These are phyloP conservation scores for Anorthoa munda DNA, from an alignment of 2,888 invertebrate species.

Conservation along the genomic window DNA sequence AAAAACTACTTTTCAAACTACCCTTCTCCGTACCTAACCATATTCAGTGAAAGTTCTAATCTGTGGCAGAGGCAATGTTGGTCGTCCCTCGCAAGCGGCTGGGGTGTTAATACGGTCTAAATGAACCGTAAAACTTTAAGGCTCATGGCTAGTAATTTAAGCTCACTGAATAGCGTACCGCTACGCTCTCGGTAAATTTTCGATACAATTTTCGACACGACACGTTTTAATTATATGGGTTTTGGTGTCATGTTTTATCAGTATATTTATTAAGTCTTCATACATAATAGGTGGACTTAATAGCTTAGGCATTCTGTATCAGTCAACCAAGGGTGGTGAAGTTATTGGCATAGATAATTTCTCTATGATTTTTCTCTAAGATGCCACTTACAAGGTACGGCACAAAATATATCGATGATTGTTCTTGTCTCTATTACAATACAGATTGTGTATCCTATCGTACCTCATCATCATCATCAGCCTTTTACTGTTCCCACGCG, in stretches of 20 bases:
- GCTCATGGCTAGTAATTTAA: conserved; percentile 57
- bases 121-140: conserved; percentile 65
- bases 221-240: conserved; percentile 30
- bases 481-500: no score
- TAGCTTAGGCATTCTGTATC: no score
- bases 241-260: neutral
- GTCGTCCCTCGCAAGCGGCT: conserved; percentile 42
- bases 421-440: no score
- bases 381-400: no score
- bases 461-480: no score
- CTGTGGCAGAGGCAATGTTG: conserved; percentile 29
- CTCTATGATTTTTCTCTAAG: no score
- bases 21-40: neutral
- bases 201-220: conserved; percentile 40
- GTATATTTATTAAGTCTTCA: neutral
- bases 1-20: conserved; percentile 3
- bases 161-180: conserved; percentile 36
- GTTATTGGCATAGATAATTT: no score
- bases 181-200: conserved; percentile 39
- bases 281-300: no score
- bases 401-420: no score
- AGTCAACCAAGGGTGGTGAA: no score
- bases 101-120: conserved; percentile 62
- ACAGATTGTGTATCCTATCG: no score
- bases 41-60: conserved; percentile 46